phyloP scores from a whole-genome alignment of 1,140 invertebrate genomes.

The Drosophila sp. region DNA sequence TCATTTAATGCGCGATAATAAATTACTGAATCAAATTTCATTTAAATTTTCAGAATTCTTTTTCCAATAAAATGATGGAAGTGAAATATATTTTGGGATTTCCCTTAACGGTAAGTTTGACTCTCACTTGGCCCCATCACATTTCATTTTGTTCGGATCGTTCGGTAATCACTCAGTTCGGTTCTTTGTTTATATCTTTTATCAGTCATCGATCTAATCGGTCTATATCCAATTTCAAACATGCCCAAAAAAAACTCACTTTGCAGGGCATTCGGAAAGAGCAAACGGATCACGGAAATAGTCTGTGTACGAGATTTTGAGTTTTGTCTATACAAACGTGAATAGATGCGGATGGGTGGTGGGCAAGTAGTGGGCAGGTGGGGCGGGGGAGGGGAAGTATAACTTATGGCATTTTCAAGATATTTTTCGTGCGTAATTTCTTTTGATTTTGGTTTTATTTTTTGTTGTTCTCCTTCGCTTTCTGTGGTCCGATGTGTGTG shows the following conservation, averaged over 20 bases:
- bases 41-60: not conserved
- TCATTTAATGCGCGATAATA: not conserved
- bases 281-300: slow-evolving; percentile 65
- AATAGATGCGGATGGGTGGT: not conserved
- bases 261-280: slow-evolving; percentile 65
- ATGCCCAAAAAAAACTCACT: slow-evolving; percentile 55
- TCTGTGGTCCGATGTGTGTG: slow-evolving; percentile 35
- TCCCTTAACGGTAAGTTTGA: not conserved
- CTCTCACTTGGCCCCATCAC: not conserved
- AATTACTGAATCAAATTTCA: slow-evolving; percentile 1
- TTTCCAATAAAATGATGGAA: not conserved
- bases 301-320: slow-evolving; percentile 42
- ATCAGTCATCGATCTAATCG: slow-evolving; percentile 10
- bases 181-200: not conserved
- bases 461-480: slow-evolving; percentile 24
- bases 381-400: slow-evolving; percentile 28
- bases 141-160: not conserved
- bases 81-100: not conserved
- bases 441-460: slow-evolving; percentile 51
- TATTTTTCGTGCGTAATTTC: slow-evolving; percentile 80
- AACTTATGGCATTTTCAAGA: slow-evolving; percentile 80
- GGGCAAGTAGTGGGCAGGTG: slow-evolving; percentile 19
- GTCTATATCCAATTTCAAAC: slow-evolving; percentile 25
- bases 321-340: slow-evolving; percentile 31
- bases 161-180: not conserved